Evolutionary conservation across 30 jellyfish, hydroid and myxozoan species (phyloP).

Genomic region (Aurelia sp.): DNA sequence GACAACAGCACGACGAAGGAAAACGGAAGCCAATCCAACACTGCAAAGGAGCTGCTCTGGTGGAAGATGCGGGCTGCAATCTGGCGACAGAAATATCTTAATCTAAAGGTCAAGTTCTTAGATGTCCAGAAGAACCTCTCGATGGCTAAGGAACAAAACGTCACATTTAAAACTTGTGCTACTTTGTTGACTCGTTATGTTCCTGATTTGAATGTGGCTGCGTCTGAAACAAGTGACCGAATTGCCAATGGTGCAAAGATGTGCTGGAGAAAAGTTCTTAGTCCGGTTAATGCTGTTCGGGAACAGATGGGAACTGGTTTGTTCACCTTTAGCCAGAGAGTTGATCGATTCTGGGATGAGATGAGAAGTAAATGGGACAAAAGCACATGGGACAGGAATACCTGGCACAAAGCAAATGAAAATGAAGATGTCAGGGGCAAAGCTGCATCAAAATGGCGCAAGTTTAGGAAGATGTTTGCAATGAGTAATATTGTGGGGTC

Average conservation of each 20-base stretch:
- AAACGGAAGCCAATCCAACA: slow-evolving; percentile 6
- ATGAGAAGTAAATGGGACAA: slow-evolving; percentile 51
- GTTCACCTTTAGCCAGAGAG: slow-evolving; percentile 29
- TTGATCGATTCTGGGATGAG: slow-evolving; percentile 46
- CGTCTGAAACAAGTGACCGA: slow-evolving; percentile 27
- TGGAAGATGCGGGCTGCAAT: slow-evolving; percentile 69
- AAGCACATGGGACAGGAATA: not conserved
- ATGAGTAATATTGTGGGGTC: slow-evolving; percentile 71
- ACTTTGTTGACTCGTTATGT: slow-evolving; percentile 43
- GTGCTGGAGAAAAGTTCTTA: slow-evolving; percentile 61
- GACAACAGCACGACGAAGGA: not conserved
- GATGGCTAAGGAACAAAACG: not conserved
- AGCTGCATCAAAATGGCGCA: slow-evolving; percentile 52
- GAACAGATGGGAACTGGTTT: slow-evolving; percentile 46
- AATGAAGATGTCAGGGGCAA: slow-evolving; percentile 12
- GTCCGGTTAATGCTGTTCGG: slow-evolving; percentile 61
- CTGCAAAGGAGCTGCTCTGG: slow-evolving; percentile 53
- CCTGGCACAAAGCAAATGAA: not conserved
- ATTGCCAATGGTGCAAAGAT: slow-evolving; percentile 60
- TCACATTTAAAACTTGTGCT: slow-evolving; percentile 60
- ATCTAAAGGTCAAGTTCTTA: slow-evolving; percentile 35
- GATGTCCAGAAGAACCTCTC: slow-evolving; percentile 13
- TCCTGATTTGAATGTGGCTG: slow-evolving; percentile 46
- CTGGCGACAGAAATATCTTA: slow-evolving; percentile 66
- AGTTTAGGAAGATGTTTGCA: slow-evolving; percentile 35